Evolutionary conservation across 2,797 vertebrate species (phyloP).

Genomic region (Tarsius wallacei): DNA sequence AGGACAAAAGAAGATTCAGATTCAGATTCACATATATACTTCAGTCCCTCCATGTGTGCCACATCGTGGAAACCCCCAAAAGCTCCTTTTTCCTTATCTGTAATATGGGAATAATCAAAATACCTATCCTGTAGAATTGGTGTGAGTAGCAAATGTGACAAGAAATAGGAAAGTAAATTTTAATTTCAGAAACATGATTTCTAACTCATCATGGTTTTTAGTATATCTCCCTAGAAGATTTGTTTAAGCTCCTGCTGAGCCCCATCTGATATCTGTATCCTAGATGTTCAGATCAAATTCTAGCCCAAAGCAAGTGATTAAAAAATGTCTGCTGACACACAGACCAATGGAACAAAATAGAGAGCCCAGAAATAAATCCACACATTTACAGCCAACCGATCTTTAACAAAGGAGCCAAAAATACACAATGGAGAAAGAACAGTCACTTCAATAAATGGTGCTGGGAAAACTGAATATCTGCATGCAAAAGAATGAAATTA

Average conservation of each 20-base stretch:
- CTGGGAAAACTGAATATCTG: not conserved
- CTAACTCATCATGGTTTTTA: not conserved
- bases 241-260: not conserved
- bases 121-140: not conserved
- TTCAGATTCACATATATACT: not conserved
- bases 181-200: not conserved
- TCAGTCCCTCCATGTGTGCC: not conserved
- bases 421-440: not conserved
- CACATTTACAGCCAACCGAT: not conserved
- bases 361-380: not conserved
- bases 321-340: not conserved
- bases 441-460: not conserved
- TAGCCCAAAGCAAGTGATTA: not conserved
- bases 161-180: not conserved
- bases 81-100: not conserved
- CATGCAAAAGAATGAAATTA: not conserved
- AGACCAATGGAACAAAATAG: not conserved
- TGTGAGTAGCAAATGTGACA: not conserved
- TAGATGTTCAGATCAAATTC: not conserved
- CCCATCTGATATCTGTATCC: not conserved
- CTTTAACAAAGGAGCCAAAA: not conserved
- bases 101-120: not conserved
- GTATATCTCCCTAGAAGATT: not conserved
- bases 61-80: not conserved
- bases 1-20: not conserved